Evolutionary conservation across 2,888 invertebrate genomes (phyloP), one percentile per base, ranked within the genome.

Genomic region (Conomelus anceps): DNA sequence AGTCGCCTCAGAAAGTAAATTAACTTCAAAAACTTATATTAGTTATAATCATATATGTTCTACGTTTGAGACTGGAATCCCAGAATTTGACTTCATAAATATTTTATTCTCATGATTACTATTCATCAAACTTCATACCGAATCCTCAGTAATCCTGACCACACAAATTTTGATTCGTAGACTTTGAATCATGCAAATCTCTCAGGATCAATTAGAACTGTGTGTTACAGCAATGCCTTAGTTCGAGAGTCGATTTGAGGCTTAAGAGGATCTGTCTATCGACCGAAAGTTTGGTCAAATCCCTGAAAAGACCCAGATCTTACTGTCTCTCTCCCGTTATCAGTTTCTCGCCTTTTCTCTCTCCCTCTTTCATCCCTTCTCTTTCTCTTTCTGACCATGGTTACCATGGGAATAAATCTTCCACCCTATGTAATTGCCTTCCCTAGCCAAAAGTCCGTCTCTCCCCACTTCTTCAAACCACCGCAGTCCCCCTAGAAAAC

Each of bases 361-460:
- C 63, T 63, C n/a, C 13, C n/a, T n/a, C n/a, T 1, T n/a, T 3
- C 63, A 6, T 7, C 3, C 63, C 63, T n/a, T 63, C n/a, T n/a
- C 63, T 17, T 6, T n/a, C 63, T 63, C 63, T 63, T 63, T n/a
- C 63, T 63, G 63, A 63, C 7, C 63, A 86, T 22, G 88, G 90
- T 90, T 90, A 89, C 90, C 89, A 90, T 90, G 89, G 90, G 29
- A 86, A 90, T 90, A 88, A 90, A 90, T 90, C 90, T 90, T 90
- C 88, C 85, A 88, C 89, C 90, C 89, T 86, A 87, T 90, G 89
- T 90, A 90, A 90, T 90, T 90, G 90, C 89, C 90, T 89, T 86
- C 87, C 89, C 89, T 88, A n/a, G 89, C 89, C 90, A 23, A 23
- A 88, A 22, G 26, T 29, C n/a, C 9, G 23, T 41, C 41, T 41